These are phyloP conservation scores for Galeopsomyia nigrocyanea DNA, from an alignment of 2,888 invertebrate species.

Conservation along the genomic window DNA sequence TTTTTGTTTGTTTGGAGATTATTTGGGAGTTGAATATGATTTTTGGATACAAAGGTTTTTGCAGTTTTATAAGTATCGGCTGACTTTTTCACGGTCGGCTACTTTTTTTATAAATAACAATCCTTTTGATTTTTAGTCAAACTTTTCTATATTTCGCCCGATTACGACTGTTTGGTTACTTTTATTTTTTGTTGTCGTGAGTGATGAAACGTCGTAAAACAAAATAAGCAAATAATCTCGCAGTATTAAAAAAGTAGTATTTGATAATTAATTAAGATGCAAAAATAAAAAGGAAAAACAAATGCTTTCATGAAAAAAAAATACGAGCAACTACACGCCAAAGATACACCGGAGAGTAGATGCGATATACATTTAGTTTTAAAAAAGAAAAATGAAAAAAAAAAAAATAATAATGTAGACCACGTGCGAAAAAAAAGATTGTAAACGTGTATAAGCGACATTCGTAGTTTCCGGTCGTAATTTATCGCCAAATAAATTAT, in stretches of 20 bases:
- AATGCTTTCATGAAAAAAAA: slow-evolving; percentile 2
- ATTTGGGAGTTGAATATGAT: too few relatives aligned
- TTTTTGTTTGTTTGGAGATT: too few relatives aligned
- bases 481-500: slow-evolving; percentile 43
- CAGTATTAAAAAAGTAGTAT: slow-evolving; percentile 49
- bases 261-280: slow-evolving; percentile 34
- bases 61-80: too few relatives aligned
- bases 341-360: slow-evolving; percentile 54
- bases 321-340: slow-evolving; percentile 47
- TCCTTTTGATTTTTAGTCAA: neutral
- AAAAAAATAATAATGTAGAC: too few relatives aligned
- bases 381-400: neutral
- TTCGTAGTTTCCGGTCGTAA: slow-evolving; percentile 36
- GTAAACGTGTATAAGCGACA: slow-evolving; percentile 25
- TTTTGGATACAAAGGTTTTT: too few relatives aligned
- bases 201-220: neutral
- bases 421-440: slow-evolving; percentile 22
- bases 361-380: slow-evolving; percentile 37
- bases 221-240: slow-evolving; percentile 26
- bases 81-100: too few relatives aligned
- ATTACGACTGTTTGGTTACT: neutral
- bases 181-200: too few relatives aligned
- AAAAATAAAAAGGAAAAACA: neutral
- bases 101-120: neutral
- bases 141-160: neutral